phyloP scores from a whole-genome alignment of 2,113 vertebrate genomes.

The Zosterops japonicus region DNA sequence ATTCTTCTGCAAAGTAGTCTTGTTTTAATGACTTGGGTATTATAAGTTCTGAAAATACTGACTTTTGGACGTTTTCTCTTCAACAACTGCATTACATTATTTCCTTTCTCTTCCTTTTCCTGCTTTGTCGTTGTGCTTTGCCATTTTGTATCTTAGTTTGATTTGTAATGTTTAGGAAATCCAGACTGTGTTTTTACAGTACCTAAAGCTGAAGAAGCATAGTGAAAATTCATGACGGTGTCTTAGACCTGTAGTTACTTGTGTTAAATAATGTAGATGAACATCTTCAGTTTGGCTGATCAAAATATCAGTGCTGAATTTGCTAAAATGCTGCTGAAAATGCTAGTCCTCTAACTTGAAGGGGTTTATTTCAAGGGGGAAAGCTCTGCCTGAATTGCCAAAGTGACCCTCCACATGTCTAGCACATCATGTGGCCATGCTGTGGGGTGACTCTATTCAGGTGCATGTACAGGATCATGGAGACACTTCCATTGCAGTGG shows the following conservation, averaged over 20 bases:
- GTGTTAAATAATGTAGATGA: background rate
- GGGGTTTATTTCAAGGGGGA: background rate
- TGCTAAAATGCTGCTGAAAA: background rate
- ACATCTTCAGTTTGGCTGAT: background rate
- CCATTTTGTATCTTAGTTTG: background rate
- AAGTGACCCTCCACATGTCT: accelerated
- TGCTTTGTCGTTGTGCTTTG: background rate
- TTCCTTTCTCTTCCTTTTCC: background rate
- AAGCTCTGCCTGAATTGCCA: background rate
- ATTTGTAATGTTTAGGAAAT: background rate
- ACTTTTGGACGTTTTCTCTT: background rate
- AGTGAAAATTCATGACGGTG: background rate
- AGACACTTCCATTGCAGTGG: background rate
- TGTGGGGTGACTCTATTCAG: background rate
- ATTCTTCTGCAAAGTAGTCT: background rate
- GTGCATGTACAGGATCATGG: accelerated
- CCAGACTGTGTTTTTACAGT: background rate
- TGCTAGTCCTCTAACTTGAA: background rate
- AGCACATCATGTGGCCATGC: accelerated
- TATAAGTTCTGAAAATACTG: background rate
- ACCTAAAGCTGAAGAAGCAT: background rate
- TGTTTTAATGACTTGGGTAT: background rate
- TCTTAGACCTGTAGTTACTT: background rate
- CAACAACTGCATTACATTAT: accelerated
- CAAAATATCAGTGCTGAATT: background rate